phyloP scores from a whole-genome alignment of 2,113 vertebrate genomes.

The Indri indri region DNA sequence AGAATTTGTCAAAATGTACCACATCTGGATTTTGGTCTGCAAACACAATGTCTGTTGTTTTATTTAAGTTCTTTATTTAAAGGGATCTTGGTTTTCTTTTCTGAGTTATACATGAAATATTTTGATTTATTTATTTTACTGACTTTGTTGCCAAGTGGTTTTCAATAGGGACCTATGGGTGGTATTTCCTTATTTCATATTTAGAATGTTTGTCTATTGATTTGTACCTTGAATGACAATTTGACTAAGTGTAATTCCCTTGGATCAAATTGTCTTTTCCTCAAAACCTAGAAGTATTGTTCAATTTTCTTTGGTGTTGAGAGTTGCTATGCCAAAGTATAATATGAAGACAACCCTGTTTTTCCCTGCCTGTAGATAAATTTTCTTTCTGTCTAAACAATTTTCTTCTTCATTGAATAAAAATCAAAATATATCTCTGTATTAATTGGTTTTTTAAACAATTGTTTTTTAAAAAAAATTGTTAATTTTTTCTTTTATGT shows the following conservation, averaged over 20 bases:
- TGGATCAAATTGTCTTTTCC: conserved; percentile 35
- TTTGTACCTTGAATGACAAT: conserved; percentile 23
- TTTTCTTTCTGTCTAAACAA: background rate
- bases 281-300: conserved; percentile 1
- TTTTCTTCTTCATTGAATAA: background rate
- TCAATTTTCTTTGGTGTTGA: background rate
- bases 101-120: background rate
- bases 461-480: background rate
- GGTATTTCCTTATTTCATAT: conserved; percentile 48
- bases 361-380: background rate
- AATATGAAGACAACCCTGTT: background rate
- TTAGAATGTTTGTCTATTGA: conserved; percentile 37
- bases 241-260: conserved; percentile 24
- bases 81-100: background rate
- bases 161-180: background rate
- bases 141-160: background rate
- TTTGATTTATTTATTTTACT: conserved; percentile 45
- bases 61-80: conserved; percentile 24
- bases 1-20: background rate
- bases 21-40: background rate
- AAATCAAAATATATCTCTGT: background rate
- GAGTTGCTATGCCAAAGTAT: background rate
- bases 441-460: background rate
- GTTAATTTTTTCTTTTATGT: background rate
- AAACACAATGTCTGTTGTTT: background rate